These are phyloP conservation scores for Caenorhabditis sinica DNA, from an alignment of 2,888 invertebrate species.

Conservation along the genomic window DNA sequence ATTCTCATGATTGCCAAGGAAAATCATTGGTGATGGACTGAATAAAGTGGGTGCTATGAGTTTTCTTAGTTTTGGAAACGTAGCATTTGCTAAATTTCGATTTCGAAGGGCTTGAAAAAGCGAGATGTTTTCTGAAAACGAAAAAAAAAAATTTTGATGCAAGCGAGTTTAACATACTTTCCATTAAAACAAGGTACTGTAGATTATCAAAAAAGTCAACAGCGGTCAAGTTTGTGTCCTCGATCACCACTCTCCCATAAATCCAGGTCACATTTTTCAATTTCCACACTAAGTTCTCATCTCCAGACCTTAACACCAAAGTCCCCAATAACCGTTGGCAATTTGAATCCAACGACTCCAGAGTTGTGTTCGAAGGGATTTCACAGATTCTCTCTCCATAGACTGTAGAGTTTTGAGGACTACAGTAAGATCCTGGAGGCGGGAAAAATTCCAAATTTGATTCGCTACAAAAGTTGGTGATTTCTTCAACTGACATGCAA, in stretches of 20 bases:
- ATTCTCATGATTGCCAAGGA: too few relatives aligned
- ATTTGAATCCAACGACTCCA: background rate
- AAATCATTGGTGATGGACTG: too few relatives aligned
- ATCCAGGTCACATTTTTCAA: slow-evolving; percentile 15
- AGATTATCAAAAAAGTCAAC: slow-evolving; percentile 8
- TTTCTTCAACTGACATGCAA: background rate
- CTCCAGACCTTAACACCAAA: background rate
- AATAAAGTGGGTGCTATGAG: too few relatives aligned
- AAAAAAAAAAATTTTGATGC: too few relatives aligned
- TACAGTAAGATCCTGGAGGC: background rate
- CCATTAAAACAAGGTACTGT: background rate
- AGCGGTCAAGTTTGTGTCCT: background rate
- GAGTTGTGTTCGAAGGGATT: background rate
- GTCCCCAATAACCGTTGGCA: background rate
- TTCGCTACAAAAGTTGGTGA: background rate
- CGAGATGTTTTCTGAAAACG: too few relatives aligned
- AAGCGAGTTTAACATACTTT: background rate
- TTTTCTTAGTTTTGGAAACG: too few relatives aligned
- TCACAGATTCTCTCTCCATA: background rate
- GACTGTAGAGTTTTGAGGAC: background rate
- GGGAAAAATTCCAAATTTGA: background rate
- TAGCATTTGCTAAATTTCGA: too few relatives aligned
- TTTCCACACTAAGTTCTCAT: background rate
- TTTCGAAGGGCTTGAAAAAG: too few relatives aligned
- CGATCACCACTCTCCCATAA: background rate